Evolutionary conservation across 2,113 vertebrate genomes (phyloP).

Genomic region (Heteronetta atricapilla): DNA sequence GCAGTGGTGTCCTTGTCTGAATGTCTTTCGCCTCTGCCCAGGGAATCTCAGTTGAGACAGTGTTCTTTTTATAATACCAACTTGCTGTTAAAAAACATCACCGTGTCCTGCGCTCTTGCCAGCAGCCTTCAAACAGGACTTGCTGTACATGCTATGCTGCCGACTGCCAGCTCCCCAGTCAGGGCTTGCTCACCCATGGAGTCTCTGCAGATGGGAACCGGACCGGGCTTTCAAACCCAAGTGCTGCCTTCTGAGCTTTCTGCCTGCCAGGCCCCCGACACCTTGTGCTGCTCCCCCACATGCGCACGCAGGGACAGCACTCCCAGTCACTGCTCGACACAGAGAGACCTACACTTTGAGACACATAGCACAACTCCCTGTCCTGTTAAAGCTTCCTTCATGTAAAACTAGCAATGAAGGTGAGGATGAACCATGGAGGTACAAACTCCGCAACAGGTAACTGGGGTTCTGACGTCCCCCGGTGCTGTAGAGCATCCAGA

Average conservation of each 20-base stretch:
- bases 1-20: conserved; percentile 3
- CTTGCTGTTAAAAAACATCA: conserved; percentile 10
- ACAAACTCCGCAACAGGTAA: not conserved
- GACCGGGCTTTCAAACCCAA: not conserved
- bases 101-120: conserved; percentile 4
- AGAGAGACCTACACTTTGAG: too few species aligned
- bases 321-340: not conserved
- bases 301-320: not conserved
- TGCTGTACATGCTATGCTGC: not conserved
- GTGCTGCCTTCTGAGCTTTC: not conserved
- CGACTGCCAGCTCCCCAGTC: accelerated
- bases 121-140: conserved; percentile 41
- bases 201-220: not conserved
- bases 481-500: not conserved
- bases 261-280: not conserved
- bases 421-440: not conserved
- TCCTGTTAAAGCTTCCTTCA: not conserved
- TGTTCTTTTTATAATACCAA: conserved; percentile 37
- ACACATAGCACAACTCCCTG: not conserved
- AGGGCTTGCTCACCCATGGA: not conserved
- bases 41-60: conserved; percentile 48
- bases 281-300: not conserved
- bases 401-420: not conserved
- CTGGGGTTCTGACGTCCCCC: not conserved
- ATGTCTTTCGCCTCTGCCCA: conserved; percentile 44